Evolutionary conservation across 2,888 invertebrate species (phyloP).

Genomic region (Pycnomerus fuliginosus): DNA sequence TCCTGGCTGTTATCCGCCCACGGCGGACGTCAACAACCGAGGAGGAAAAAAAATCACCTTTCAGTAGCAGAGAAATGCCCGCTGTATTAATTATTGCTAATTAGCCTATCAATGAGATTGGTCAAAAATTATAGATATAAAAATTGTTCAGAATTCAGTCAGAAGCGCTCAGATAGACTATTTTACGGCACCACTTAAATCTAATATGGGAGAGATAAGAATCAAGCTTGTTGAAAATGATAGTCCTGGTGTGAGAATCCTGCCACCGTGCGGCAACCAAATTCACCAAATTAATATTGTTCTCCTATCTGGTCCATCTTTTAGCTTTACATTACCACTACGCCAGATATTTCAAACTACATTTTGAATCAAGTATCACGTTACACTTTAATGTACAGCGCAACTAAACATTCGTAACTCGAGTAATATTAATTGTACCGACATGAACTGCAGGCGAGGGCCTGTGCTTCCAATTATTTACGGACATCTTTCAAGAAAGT

Average conservation of each 20-base stretch:
- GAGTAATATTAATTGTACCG: constrained; percentile 29
- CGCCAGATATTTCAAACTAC: constrained; percentile 29
- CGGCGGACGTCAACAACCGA: constrained; percentile 13
- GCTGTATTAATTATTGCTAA: no score
- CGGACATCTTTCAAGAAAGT: no score
- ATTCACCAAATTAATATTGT: constrained; percentile 37
- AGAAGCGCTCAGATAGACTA: constrained; percentile 43
- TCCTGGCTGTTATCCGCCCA: constrained; percentile 32
- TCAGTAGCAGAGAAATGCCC: no score
- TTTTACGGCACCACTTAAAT: constrained; percentile 47
- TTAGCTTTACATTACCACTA: constrained; percentile 29
- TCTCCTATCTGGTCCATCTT: constrained; percentile 31
- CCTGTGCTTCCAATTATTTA: no score
- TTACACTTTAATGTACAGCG: constrained; percentile 27
- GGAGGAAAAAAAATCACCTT: no score
- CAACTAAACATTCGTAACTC: constrained; percentile 24
- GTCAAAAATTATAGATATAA: no score
- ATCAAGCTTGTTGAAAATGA: constrained; percentile 39
- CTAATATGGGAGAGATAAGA: constrained; percentile 43
- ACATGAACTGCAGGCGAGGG: no score
- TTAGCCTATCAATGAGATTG: no score
- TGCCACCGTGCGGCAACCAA: constrained; percentile 40
- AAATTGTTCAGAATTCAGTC: constrained; percentile 7
- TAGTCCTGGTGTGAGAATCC: constrained; percentile 38
- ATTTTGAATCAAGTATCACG: constrained; percentile 24